Percentiles rank a stretch among this genome's conserved stretches.
These are phyloP conservation scores for Pelecanoides urinatrix DNA, from an alignment of 2,113 vertebrate species.

Conservation along the genomic window DNA sequence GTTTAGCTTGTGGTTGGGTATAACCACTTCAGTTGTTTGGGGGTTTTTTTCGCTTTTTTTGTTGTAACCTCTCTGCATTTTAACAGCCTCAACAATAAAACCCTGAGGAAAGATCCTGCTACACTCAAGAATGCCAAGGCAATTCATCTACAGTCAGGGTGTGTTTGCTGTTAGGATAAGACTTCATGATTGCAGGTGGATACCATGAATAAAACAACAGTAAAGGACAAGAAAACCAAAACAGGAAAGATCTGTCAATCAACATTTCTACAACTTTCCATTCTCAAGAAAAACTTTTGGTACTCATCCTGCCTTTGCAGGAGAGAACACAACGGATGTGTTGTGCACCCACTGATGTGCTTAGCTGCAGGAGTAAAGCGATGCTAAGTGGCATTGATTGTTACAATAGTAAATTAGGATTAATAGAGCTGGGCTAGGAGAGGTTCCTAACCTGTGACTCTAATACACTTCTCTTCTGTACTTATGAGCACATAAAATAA, in stretches of 20 bases:
- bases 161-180: not conserved
- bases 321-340: not conserved
- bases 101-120: not conserved
- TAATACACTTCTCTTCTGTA: not conserved
- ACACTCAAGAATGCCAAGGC: not conserved
- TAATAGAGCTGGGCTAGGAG: not conserved
- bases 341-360: too few relatives aligned
- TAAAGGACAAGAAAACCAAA: not conserved
- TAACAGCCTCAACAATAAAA: not conserved
- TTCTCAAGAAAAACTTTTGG: not conserved
- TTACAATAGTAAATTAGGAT: not conserved
- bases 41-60: not conserved
- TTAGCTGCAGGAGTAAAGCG: not conserved
- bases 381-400: not conserved
- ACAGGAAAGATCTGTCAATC: not conserved
- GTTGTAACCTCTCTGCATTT: not conserved
- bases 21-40: not conserved
- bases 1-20: not conserved
- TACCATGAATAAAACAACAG: not conserved
- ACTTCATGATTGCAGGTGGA: not conserved
- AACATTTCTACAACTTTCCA: not conserved
- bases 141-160: not conserved
- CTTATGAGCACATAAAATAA: not conserved
- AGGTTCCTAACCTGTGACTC: not conserved
- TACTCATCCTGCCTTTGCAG: not conserved